Conservation (phyloP, 2,113 vertebrate genomes). For the Neogobius melanostomus region DNA sequence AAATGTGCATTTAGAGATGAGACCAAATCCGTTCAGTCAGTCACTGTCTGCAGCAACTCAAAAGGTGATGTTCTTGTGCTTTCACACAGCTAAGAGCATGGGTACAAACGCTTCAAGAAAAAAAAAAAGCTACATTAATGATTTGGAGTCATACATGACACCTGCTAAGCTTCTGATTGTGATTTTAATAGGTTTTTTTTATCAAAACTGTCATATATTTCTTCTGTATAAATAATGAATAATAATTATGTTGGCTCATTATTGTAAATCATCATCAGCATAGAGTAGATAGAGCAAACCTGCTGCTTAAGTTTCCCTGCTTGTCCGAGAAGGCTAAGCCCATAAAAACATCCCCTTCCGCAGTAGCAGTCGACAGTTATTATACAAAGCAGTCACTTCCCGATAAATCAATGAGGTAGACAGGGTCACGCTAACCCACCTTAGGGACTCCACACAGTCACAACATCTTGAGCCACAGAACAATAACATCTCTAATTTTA, state of each 20-base stretch:
- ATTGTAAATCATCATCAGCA: conserved; percentile 76
- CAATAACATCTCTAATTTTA: conserved; percentile 65
- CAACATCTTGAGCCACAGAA: conserved; percentile 70
- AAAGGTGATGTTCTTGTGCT: conserved; percentile 67
- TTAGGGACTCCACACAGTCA: conserved; percentile 69
- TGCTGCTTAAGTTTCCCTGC: conserved; percentile 82
- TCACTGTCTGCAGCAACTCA: conserved; percentile 39
- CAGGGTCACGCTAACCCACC: conserved; percentile 78
- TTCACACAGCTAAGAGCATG: conserved; percentile 62
- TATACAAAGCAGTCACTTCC: conserved; percentile 80
- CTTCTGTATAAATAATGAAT: conserved; percentile 75
- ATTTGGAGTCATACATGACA: conserved; percentile 61
- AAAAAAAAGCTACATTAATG: conserved; percentile 60
- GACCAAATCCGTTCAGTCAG: conserved; percentile 42
- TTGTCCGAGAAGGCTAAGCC: conserved; percentile 78
- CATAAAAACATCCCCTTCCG: conserved; percentile 69
- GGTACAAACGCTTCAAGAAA: conserved; percentile 50
- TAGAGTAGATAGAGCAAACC: conserved; percentile 80
- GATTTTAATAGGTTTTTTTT: conserved; percentile 66
- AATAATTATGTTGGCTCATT: conserved; percentile 75
- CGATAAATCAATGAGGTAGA: conserved; percentile 84
- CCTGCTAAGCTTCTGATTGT: conserved; percentile 72
- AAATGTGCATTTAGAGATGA: conserved; percentile 33
- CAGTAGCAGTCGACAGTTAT: conserved; percentile 74
- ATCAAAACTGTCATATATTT: conserved; percentile 73